Evolutionary conservation across 2,797 vertebrate genomes (phyloP).

Genomic region (Tarsius wallacei): DNA sequence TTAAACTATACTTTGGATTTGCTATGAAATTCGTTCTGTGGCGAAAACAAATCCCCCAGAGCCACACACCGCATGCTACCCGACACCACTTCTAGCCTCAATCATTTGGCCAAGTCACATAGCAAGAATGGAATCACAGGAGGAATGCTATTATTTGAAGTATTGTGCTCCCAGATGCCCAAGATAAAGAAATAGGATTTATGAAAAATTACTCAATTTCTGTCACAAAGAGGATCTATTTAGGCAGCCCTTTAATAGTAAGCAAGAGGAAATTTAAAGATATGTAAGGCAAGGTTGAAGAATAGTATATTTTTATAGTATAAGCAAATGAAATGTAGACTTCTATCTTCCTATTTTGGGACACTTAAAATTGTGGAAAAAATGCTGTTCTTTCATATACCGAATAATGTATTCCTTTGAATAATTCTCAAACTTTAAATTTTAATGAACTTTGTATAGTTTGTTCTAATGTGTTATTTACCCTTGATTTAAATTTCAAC

Average conservation of each 20-base stretch:
- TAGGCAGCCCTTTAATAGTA: background rate
- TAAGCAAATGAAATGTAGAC: background rate
- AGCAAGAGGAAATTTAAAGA: background rate
- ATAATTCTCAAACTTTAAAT: conserved; percentile 80
- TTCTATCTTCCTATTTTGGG: conserved; percentile 47
- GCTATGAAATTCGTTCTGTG: no score
- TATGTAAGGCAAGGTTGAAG: background rate
- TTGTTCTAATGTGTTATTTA: conserved; percentile 90
- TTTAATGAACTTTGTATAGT: conserved; percentile 86
- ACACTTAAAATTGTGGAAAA: conserved; percentile 56
- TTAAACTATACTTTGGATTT: no score
- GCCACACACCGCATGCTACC: no score
- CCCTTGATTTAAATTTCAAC: conserved; percentile 89
- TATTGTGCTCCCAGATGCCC: no score
- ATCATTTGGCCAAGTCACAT: background rate
- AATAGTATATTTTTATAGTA: background rate
- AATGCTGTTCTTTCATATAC: conserved; percentile 66
- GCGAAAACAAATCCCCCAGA: no score
- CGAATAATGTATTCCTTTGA: conserved; percentile 71
- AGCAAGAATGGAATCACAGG: background rate
- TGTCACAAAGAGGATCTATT: background rate
- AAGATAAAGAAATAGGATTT: background rate
- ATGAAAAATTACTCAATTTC: background rate
- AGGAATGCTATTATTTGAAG: background rate
- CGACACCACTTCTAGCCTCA: background rate